Base-by-base conservation (phyloP, 2,113 vertebrate species). In the Oryzias melastigma region DNA sequence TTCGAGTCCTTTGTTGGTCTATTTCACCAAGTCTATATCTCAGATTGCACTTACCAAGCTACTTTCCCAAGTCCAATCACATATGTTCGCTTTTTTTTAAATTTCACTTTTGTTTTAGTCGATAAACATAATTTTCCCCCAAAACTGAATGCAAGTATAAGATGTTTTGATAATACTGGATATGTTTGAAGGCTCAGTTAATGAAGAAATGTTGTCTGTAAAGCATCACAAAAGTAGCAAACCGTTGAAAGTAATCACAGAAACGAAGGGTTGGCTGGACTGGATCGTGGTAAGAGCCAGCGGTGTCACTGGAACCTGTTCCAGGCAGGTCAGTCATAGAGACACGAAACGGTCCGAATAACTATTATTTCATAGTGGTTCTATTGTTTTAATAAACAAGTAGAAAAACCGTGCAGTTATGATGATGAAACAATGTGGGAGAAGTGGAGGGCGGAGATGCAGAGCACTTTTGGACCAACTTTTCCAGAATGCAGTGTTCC, bases 401-500 rank as follows among this genome's bases (percentile, higher is more conserved):
- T 91, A 93, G 89, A 94, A 81, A 94, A 95, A 94, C 93, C 94
- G 94, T 95, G 94, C 93, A 94, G 35, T 35, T 35, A 35, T 35
- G 35, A 91, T 79, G 79, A 90, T 77, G 75, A 89, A 85, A 75
- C 4, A 22, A 83, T 54, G 65, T 64, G 48, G 71, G 75, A 48
- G 61, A 59, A 64, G 53, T 62, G 75, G 68, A 80, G 74, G 84
- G 83, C 68, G 40, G 72, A 74, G 80, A 67, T 27, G 42, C 78
- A 68, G 64, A 79, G 75, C 73, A 77, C 77, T 85, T 87, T 89
- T 71, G 80, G 88, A 91, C 91, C 91, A 86, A 91, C 90, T 86
- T 90, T 94, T 92, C 92, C 93, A 91, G 91, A 92, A 91, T 62
- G 68, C 82, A 71, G 17, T 5, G 74, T 91, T 91, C 91, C 83